Percentiles rank a stretch among this genome's conserved stretches.
phyloP scores from a whole-genome alignment of 2,113 vertebrate species.

The Cygnus buccinator region DNA sequence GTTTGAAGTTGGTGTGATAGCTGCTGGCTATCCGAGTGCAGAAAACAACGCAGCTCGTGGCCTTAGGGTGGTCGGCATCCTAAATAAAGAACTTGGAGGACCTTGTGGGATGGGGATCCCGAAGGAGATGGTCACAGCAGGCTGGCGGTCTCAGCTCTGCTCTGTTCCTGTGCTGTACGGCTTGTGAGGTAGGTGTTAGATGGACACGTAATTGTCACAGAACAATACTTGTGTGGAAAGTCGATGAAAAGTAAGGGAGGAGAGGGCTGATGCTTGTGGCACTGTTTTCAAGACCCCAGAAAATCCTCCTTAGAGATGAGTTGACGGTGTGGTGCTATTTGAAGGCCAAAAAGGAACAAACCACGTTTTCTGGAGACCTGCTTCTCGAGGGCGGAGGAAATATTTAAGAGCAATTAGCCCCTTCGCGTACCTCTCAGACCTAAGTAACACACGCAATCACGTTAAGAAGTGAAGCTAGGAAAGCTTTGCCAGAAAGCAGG shows the following conservation, averaged over 20 bases:
- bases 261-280: no score
- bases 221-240: fast-evolving
- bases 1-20: background rate
- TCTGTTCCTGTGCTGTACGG: background rate
- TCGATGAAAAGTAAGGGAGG: no score
- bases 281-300: background rate
- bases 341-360: background rate
- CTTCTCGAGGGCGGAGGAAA: background rate
- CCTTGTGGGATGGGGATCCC: no score
- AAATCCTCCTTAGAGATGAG: background rate
- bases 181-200: no score
- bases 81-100: background rate
- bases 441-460: background rate
- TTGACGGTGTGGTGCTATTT: background rate
- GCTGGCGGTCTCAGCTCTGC: no score
- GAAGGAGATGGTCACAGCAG: no score
- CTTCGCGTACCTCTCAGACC: background rate
- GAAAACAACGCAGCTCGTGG: fast-evolving
- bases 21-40: background rate
- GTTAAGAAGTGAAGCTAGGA: background rate
- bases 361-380: background rate
- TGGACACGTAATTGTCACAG: no score
- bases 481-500: background rate
- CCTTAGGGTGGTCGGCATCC: background rate
- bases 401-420: background rate